These are phyloP conservation scores for Drosophila prosaltans DNA, from an alignment of 1,140 invertebrate species.

Conservation along the genomic window DNA sequence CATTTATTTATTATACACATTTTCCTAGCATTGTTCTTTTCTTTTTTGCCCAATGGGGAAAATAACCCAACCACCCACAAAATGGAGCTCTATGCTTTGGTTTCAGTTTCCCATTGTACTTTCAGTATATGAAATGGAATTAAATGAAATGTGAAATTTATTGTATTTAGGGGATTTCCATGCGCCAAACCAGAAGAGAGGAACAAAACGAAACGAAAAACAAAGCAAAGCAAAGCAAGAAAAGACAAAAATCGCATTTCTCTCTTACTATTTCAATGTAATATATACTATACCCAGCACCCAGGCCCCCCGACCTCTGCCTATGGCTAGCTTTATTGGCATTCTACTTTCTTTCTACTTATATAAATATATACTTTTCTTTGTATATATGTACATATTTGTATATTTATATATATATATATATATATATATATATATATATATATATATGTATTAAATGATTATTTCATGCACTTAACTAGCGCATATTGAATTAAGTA, in stretches of 20 bases:
- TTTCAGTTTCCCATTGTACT: conserved; percentile 68
- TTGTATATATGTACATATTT: neutral
- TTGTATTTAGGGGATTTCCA: conserved; percentile 79
- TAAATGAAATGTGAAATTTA: conserved; percentile 80
- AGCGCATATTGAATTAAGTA: conserved; percentile 63
- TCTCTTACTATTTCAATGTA: conserved; percentile 69
- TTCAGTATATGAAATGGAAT: conserved; percentile 72
- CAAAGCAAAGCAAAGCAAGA: conserved; percentile 30
- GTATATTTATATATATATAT: neutral
- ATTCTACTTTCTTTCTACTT: conserved; percentile 68
- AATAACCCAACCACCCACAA: conserved; percentile 45
- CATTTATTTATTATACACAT: conserved; percentile 67
- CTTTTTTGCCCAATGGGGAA: conserved; percentile 5
- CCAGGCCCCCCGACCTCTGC: conserved; percentile 26
- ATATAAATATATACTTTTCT: conserved; percentile 24
- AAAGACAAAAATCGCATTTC: conserved; percentile 74
- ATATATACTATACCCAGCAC: conserved; percentile 63
- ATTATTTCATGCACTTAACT: conserved; percentile 49
- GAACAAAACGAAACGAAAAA: neutral
- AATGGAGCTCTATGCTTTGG: conserved; percentile 56
- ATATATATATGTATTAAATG: neutral
- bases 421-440: no score
- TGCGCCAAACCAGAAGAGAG: conserved; percentile 41
- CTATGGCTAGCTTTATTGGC: conserved; percentile 58
- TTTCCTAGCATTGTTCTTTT: conserved; percentile 48